Percentiles rank a stretch among this genome's conserved stretches.
Evolutionary conservation across 2,888 invertebrate species (phyloP).

Genomic region (Cephonodes hylas): DNA sequence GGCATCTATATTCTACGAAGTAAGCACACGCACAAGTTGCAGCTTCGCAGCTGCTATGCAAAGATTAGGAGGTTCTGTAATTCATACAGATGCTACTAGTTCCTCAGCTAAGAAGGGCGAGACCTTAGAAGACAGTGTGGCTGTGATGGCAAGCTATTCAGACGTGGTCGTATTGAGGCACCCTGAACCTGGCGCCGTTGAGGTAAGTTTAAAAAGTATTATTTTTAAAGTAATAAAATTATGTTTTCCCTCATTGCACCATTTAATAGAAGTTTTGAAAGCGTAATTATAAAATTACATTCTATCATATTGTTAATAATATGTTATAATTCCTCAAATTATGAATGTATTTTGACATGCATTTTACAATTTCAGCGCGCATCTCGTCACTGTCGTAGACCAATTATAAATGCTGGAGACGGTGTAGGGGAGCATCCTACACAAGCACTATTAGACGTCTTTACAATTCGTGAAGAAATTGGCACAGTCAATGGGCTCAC

Average conservation of each 20-base stretch:
- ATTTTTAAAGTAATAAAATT: background rate
- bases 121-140: constrained; percentile 92
- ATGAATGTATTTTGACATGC: background rate
- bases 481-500: constrained; percentile 98
- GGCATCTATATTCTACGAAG: constrained; percentile 98
- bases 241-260: too few relatives aligned
- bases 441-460: constrained; percentile 97
- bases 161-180: constrained; percentile 97
- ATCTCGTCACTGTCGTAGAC: constrained; percentile 90
- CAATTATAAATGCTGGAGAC: constrained; percentile 98
- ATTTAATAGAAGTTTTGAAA: too few relatives aligned
- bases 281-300: too few relatives aligned
- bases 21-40: constrained; percentile 96
- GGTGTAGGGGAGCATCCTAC: constrained; percentile 98
- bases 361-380: constrained; percentile 83
- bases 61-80: constrained; percentile 95
- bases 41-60: constrained; percentile 99
- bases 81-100: constrained; percentile 92
- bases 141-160: constrained; percentile 94
- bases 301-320: too few relatives aligned
- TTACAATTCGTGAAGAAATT: constrained; percentile 99
- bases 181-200: constrained; percentile 94
- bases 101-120: constrained; percentile 99
- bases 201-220: constrained; percentile 79
- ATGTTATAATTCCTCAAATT: too few relatives aligned